These are phyloP conservation scores for Enteromius thamalakanensis DNA, from an alignment of 2,797 vertebrate genomes.

Conservation along the genomic window DNA sequence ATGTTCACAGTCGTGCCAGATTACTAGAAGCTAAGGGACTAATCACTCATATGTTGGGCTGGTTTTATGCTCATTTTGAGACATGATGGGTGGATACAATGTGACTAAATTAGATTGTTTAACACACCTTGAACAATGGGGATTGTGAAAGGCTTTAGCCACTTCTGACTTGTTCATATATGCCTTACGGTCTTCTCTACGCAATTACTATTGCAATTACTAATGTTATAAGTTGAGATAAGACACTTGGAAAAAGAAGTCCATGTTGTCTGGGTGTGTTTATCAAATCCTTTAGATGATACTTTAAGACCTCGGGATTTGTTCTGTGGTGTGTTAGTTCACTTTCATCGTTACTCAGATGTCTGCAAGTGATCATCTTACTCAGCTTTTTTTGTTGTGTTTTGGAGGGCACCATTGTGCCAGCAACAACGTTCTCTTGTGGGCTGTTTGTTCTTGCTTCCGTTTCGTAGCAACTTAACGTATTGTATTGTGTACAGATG, in stretches of 20 bases:
- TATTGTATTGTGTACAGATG: constrained; percentile 1
- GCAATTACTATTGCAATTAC: neutral
- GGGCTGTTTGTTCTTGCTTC: constrained; percentile 14
- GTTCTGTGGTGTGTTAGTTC: constrained; percentile 4
- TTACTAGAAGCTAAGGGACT: constrained; percentile 2
- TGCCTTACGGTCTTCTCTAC: neutral
- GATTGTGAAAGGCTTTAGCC: neutral
- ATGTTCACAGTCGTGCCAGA: neutral
- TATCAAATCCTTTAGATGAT: neutral
- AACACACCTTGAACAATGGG: neutral
- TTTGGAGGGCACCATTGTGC: neutral
- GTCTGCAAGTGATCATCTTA: neutral
- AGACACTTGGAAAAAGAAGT: neutral
- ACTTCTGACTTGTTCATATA: constrained; percentile 2
- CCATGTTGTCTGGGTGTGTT: constrained; percentile 16
- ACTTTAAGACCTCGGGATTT: constrained; percentile 32
- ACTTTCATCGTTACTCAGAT: constrained; percentile 14
- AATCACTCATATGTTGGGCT: neutral
- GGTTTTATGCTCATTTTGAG: neutral
- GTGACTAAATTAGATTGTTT: constrained; percentile 7
- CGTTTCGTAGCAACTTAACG: constrained; percentile 24
- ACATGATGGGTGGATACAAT: neutral
- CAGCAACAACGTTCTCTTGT: neutral
- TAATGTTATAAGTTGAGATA: neutral
- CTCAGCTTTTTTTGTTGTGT: neutral